These are phyloP conservation scores for Lonchura striata DNA, from an alignment of 2,113 vertebrate species.

Conservation along the genomic window DNA sequence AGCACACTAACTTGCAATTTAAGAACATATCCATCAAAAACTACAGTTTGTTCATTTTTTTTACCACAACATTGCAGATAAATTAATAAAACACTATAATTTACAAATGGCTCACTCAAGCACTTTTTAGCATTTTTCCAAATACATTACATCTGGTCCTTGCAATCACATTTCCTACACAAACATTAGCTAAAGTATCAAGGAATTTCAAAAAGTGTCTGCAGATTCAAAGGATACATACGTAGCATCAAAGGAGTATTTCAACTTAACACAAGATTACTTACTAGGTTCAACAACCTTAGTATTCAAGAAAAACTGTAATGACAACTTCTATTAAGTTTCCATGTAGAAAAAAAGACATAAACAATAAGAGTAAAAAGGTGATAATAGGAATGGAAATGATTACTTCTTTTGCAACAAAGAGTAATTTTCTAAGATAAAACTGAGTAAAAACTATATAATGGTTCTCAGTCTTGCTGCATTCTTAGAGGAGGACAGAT, in stretches of 20 bases:
- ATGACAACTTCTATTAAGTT: not conserved
- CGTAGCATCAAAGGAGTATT: constrained; percentile 8
- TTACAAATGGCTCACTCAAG: constrained; percentile 10
- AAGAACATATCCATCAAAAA: constrained; percentile 41
- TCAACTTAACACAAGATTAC: not conserved
- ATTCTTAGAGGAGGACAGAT: not conserved
- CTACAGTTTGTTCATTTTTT: constrained; percentile 3
- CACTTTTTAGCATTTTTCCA: constrained; percentile 16
- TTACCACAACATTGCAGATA: constrained; percentile 29
- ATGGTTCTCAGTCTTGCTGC: not conserved
- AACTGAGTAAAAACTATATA: not conserved
- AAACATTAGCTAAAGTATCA: constrained; percentile 22
- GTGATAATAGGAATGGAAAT: not conserved
- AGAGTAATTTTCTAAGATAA: not conserved
- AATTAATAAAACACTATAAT: not conserved
- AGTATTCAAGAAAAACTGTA: constrained; percentile 35
- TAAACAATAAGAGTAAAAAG: not conserved
- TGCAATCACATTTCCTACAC: constrained; percentile 15
- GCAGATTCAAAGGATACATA: constrained; percentile 15
- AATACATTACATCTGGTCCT: not conserved
- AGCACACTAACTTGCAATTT: not conserved
- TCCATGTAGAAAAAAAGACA: not conserved
- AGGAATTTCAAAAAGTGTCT: not conserved
- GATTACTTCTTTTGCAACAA: not conserved
- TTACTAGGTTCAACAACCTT: constrained; percentile 15